Conservation (phyloP, 2,113 vertebrate genomes). For the Brachypteracias leptosomus region DNA sequence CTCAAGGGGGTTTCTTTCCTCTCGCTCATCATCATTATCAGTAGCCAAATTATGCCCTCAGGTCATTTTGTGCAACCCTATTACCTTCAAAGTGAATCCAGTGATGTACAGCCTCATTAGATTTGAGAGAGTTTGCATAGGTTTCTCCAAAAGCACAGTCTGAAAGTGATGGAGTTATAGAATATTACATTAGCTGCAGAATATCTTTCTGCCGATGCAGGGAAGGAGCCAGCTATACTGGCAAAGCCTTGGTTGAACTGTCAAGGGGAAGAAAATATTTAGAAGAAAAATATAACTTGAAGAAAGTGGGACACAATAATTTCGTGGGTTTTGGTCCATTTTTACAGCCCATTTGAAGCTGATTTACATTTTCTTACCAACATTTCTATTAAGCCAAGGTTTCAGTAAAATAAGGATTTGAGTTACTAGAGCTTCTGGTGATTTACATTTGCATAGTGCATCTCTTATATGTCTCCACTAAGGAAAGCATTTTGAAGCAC, state of each 20-base stretch:
- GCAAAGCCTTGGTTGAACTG: not conserved
- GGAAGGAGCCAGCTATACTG: not conserved
- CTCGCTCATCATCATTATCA: not conserved
- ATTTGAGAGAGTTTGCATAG: not conserved
- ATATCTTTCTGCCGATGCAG: not conserved
- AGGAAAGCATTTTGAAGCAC: no score
- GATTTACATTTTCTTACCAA: not conserved
- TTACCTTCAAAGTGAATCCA: not conserved
- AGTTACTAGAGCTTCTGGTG: slow-evolving; percentile 3
- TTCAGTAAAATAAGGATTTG: not conserved
- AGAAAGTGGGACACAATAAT: not conserved
- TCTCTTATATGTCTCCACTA: not conserved
- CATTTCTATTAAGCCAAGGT: not conserved
- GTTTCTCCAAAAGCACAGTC: not conserved
- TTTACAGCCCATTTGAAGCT: not conserved
- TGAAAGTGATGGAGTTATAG: not conserved
- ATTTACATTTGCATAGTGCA: slow-evolving; percentile 3
- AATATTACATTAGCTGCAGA: not conserved
- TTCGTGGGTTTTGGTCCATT: not conserved
- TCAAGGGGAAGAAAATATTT: not conserved
- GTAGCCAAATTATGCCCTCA: not conserved
- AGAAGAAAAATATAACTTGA: not conserved
- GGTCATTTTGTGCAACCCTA: not conserved
- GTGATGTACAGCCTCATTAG: not conserved
- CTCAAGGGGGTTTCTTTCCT: not conserved